Conservation (phyloP, 2,797 vertebrate species). For the Aeoliscus strigatus region DNA sequence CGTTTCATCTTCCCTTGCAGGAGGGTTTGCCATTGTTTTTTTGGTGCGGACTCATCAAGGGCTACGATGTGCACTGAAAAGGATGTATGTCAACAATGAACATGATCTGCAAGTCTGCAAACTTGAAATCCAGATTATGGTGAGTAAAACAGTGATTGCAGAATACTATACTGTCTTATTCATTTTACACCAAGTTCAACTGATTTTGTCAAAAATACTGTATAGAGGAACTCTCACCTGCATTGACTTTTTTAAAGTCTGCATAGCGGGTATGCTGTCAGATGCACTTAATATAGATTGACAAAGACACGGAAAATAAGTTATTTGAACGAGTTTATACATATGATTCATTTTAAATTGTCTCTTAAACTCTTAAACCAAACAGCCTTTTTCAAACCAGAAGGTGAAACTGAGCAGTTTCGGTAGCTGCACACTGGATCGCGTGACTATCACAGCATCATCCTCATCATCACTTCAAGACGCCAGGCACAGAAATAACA, state of each 20-base stretch:
- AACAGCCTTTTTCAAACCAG: too few species aligned
- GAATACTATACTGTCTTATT: too few species aligned
- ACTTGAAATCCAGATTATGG: conserved; percentile 98
- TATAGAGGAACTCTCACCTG: too few species aligned
- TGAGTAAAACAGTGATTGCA: conserved; percentile 65
- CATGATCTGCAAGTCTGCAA: conserved; percentile 96
- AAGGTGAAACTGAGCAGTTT: conserved; percentile 32
- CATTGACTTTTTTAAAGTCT: too few species aligned
- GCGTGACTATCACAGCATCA: conserved; percentile 26
- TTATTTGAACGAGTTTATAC: too few species aligned
- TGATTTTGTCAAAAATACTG: too few species aligned
- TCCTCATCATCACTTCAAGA: conserved; percentile 38
- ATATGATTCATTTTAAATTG: too few species aligned
- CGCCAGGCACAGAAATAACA: conserved; percentile 5
- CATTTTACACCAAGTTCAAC: too few species aligned
- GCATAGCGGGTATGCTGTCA: too few species aligned
- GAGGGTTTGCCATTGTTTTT: conserved; percentile 97
- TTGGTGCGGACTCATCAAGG: conserved; percentile 92
- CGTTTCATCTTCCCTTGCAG: conserved; percentile 56
- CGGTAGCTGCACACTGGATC: conserved; percentile 43
- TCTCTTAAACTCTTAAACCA: too few species aligned
- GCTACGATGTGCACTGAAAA: conserved; percentile 91
- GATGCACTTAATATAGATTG: too few species aligned
- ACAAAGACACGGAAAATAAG: too few species aligned
- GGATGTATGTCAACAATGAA: conserved; percentile 99